Base-by-base conservation (phyloP, 2,888 invertebrate species). In the Tipula lateralis region DNA sequence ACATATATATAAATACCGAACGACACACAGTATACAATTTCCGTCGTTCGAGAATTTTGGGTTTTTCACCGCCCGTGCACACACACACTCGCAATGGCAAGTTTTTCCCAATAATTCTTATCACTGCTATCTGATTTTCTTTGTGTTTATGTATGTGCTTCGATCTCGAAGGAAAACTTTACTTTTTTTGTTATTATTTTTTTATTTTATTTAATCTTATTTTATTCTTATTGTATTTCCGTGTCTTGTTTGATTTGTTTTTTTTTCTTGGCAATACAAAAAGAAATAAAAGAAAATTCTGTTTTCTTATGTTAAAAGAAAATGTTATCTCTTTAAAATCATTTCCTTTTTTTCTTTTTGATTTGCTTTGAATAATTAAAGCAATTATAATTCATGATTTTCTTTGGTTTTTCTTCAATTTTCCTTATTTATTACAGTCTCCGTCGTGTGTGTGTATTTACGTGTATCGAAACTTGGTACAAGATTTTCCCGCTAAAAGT, bases 351-450 rank as follows among this genome's bases (percentile, higher is more conserved):
- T 82, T 82, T 82, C 82, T 82, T 82, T 82, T 29, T 82, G n/a
- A 82, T 82, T 82, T 82, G 82, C 32, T 82, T 82, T 82, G 82
- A 82, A 82, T 82, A 82, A 30, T 82, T 82, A 82, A 82, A 82
- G 32, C 82, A 82, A 82, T 82, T 30, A 82, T 82, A 30, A 82
- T 82, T 82, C 82, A 82, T 82, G 30, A 16, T 82, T 30, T 80
- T n/a, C 5, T 81, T 24, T 19, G 82, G n/a, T 82, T 82, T 80
- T 12, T 24, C 12, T 81, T n/a, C n/a, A n/a, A 4, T 81, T 81
- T 29, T 50, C 4, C 16, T 50, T 50, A n/a, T 44, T 32, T 32
- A 32, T n/a, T n/a, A n/a, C n/a, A n/a, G n/a, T n/a, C n/a, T n/a
- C n/a, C n/a, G n/a, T n/a, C 4, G 32, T 39, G 39, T 3, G 39